Evolutionary conservation across 2,113 vertebrate genomes (phyloP).

Genomic region (Scolopax mira): DNA sequence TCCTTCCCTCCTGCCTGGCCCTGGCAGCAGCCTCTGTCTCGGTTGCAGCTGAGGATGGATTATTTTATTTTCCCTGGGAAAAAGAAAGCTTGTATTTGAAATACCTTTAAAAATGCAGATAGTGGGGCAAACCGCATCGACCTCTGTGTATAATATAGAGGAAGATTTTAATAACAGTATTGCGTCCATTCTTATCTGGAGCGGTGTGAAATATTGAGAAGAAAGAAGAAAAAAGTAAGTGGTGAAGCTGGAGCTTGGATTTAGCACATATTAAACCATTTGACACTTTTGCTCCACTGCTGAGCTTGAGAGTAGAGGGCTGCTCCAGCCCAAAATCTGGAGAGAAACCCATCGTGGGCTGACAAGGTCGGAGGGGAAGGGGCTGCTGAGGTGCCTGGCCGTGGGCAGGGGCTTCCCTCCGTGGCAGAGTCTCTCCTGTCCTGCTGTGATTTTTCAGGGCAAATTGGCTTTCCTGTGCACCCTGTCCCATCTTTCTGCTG

Average conservation of each 20-base stretch:
- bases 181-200: slow-evolving; percentile 7
- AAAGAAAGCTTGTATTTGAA: neutral
- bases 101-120: slow-evolving; percentile 35
- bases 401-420: accelerated
- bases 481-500: accelerated
- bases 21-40: neutral
- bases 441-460: neutral
- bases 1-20: neutral
- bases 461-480: accelerated
- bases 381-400: neutral
- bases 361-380: neutral
- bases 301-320: neutral
- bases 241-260: neutral
- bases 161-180: neutral
- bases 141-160: neutral
- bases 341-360: neutral
- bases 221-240: neutral
- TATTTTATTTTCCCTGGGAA: neutral
- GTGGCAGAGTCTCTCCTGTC: neutral
- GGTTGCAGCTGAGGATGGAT: neutral
- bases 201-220: neutral
- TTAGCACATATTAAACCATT: slow-evolving; percentile 2
- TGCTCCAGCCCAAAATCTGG: neutral
- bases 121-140: neutral
- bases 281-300: neutral